Evolutionary conservation across 35 echinoderm and acorn worm species (phyloP), one percentile per base, ranked within the genome.

Genomic region (Apostichopus californicus): DNA sequence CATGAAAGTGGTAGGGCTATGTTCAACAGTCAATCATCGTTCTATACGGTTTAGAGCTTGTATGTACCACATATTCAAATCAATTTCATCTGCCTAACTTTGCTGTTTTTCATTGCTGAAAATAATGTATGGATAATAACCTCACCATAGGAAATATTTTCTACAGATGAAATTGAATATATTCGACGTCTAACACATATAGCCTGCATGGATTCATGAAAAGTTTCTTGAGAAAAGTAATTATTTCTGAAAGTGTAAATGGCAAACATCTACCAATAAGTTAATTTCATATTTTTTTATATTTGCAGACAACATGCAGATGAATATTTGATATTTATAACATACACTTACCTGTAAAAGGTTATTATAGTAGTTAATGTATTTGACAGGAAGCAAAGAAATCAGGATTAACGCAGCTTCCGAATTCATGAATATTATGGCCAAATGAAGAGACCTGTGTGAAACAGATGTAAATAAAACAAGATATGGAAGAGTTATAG

Each of bases 331-430:
- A 46, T 46, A 46, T 46, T 46, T 46, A 46, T 46, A 46, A 46
- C 34, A 1, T 46, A 46, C 34, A 26, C 82, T 91, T 83, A 96
- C 95, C 95, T 96, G 95, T 46, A 64, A 58, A 15, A 94, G 90
- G 61, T 93, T 86, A 58, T 96, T 96, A 34, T 70, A 56, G 64
- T 94, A 80, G 78, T 94, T 83, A 20, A 96, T 80, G 10, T 89
- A 79, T 5, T 92, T 28, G 11, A 56, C 61, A 68, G 63, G 24
- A 6, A 90, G 78, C 26, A 88, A 92, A 5, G 53, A 56, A 78
- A 92, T 96, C 23, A 96, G 92, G 23, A 94, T 87, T 52, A 89
- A 75, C 6, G 95, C 92, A 24, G 85, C 57, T 22, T 96, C 90
- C 6, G 5, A 21, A 23, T 83, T 88, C 92, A 89, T 24, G 92